Base-by-base conservation (phyloP, 2,797 vertebrate species). In the Peromyscus eremicus region DNA sequence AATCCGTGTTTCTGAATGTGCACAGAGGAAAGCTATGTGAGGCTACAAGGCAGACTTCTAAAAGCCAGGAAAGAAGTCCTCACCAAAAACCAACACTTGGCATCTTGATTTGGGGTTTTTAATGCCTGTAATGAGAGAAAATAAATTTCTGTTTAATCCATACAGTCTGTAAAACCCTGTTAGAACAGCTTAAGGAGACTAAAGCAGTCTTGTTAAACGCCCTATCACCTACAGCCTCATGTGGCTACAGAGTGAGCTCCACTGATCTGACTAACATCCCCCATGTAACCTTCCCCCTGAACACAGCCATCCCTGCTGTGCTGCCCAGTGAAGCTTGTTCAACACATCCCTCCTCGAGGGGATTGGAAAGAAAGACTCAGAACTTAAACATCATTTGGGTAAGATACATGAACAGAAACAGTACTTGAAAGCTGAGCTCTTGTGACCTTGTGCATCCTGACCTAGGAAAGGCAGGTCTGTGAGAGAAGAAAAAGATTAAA, bases 401-500 rank as follows among this genome's bases (percentile, higher is more conserved):
- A 62, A 92, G 57, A 80, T 90, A 32, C 5, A 1, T 32, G 70
- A 89, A 73, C 40, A 91, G 60, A 64, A 29, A 84, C 21, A 52
- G 4, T 37, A 29, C 85, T 3, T 83, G 52, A 91, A 89, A 55
- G 2, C 68, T 77, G 9, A 25, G 34, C 19, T 91, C 1, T 71
- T 73, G n/a, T 77, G 43, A 70, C 40, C 17, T 92, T 82, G 37
- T 55, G 8, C 21, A 55, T 43, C 14, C 66, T 85, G 70, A 71
- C 21, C 11, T 46, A 88, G 40, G 89, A 73, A 92, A 84, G 66
- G 27, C 37, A 66, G 57, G 27, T 79, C 23, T 90, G 84, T 4
- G n/a, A 85, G 52, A 91, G 43, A 95, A 89, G 60, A 25, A 84
- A 86, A 86, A 86, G 5, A 87, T 66, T 82, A n/a, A n/a, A n/a